Base-by-base conservation (phyloP, 2,797 vertebrate species). In the Knipowitschia caucasica region DNA sequence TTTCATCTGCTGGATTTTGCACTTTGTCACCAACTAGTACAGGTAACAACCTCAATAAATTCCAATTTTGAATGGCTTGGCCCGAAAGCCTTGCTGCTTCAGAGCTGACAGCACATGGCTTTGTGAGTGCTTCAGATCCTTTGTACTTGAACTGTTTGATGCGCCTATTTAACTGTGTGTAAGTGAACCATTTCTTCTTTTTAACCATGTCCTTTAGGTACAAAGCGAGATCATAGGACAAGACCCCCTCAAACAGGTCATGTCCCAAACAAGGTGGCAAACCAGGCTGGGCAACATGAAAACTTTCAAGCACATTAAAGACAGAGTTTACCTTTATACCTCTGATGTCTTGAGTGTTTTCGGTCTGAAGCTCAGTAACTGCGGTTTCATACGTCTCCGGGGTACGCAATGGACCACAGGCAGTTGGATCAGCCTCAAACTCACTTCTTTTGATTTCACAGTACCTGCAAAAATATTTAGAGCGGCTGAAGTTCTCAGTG, bases 1-100 rank as follows among this genome's bases (percentile, higher is more conserved):
- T 50, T 43, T 68, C 45, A n/a, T n/a, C n/a, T 2, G 54, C 30
- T 39, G 20, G 4, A n/a, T 42, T 26, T 59, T 69, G n/a, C 27
- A 59, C 35, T 53, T 29, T 67, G 34, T 69, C 50, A 23, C 69
- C 63, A 59, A 63, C 56, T n/a, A 63, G 18, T 2, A 56, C 17
- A 31, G 53, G 70, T 3, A 64, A 20, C 4, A 64, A 42, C 15
- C 45, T 64, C 14, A 69, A 43, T 26, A 55, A 38, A 49, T 50
- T 63, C 53, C 51, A 53, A 18, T 63, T 63, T 26, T 59, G 69
- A 7, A 64, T 14, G 6, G 61, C 60, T 5, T 68, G 43, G n/a
- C 44, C 65, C 2, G 59, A 54, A 1, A 59, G 40, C 10, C 26
- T 63, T 8, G 12, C 0, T 18, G 10, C 18, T 0, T 40, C 15